Percentiles rank a stretch among this genome's conserved stretches.
phyloP scores from a whole-genome alignment of 2,797 vertebrate species.

The Rhincodon typus region DNA sequence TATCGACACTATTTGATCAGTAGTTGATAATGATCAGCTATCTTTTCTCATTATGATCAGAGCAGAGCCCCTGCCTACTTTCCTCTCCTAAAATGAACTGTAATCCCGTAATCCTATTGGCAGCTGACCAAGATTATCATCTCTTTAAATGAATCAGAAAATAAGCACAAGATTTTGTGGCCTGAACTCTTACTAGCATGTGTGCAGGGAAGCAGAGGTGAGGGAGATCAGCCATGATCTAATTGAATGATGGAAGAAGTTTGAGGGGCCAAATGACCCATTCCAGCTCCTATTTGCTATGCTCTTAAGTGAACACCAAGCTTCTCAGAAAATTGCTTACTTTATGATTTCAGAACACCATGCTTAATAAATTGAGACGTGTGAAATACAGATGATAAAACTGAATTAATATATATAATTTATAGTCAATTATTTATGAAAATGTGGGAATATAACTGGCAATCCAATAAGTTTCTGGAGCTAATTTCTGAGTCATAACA shows the following conservation, averaged over 20 bases:
- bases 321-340: neutral
- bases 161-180: neutral
- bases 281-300: neutral
- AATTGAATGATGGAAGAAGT: neutral
- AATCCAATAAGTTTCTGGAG: neutral
- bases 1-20: neutral
- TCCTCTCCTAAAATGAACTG: neutral
- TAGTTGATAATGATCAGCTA: neutral
- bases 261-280: neutral
- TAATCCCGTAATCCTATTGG: neutral
- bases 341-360: neutral
- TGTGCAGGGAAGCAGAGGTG: neutral
- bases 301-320: neutral
- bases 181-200: neutral
- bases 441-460: neutral
- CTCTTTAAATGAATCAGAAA: neutral
- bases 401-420: neutral
- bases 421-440: neutral
- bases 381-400: neutral
- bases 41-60: neutral
- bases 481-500: neutral
- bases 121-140: neutral
- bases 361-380: neutral
- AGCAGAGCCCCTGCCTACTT: neutral
- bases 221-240: neutral